Base-by-base conservation (phyloP, 2,113 vertebrate species). In the Oncorhynchus gorbuscha region DNA sequence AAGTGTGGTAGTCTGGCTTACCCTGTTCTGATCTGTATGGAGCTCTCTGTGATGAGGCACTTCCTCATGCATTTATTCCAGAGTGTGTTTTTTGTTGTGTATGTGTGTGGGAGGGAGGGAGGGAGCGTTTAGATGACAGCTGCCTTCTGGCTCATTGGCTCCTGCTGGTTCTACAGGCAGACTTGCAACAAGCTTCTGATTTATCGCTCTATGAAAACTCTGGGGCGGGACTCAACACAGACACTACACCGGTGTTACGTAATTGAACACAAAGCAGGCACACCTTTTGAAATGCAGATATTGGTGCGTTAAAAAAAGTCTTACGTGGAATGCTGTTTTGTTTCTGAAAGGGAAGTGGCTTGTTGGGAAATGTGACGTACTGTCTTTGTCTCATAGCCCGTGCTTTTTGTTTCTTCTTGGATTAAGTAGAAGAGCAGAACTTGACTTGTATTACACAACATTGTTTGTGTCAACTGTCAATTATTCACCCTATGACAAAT, bases 161-260 rank as follows among this genome's bases (percentile, higher is more conserved):
- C 67, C 67, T 39, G 67, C 28, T 39, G 32, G 18, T 69, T 69
- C 30, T 62, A 62, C 59, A 8, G 59, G 59, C 59, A 62, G 14
- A n/a, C 67, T 69, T 69, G 39, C 30, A 69, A 69, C 67, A 69
- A 20, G 30, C 30, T 18, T 69, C 67, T 69, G 67, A 69, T 69
- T 35, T 69, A 69, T 35, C 16, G 32, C 32, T 69, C 28, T 69
- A 12, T 67, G 16, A 26, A 67, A 16, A 30, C 26, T 26, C 3
- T 67, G 30, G 30, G 26, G 20, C 3, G 59, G 59, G 59, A 62
- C 59, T 62, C 7, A 22, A 16, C n/a, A n/a, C n/a, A 24, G 58
- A 61, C n/a, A 22, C 13, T 5, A 55, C 59, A 62, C 59, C 9
- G n/a, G 59, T 62, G 67, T 69, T 35, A 69, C 65, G 13, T 69